Conservation (phyloP, 1,140 invertebrate genomes). For the Halyomorpha halys region DNA sequence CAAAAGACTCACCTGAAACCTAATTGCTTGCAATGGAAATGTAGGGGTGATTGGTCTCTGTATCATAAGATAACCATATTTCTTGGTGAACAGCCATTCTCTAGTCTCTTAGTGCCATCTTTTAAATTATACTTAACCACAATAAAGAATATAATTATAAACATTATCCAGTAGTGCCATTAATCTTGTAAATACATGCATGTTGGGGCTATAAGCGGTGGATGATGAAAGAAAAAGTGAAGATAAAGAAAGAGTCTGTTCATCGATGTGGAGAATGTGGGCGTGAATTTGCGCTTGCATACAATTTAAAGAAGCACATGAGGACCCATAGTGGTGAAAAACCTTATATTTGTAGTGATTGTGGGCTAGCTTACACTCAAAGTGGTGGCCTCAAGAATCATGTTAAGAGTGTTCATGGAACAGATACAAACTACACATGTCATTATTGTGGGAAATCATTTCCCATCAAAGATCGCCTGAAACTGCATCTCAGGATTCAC, state of each 20-base stretch:
- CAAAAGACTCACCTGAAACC: constrained; percentile 1
- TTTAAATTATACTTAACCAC: neutral
- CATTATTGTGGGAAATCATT: constrained; percentile 50
- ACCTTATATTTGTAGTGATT: constrained; percentile 32
- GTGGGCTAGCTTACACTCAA: constrained; percentile 34
- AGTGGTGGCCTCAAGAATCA: constrained; percentile 32
- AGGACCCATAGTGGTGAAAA: constrained; percentile 35
- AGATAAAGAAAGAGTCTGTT: constrained; percentile 11
- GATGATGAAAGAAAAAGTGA: constrained; percentile 18
- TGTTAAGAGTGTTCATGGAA: constrained; percentile 26
- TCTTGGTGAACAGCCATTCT: constrained; percentile 10
- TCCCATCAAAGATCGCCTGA: constrained; percentile 59
- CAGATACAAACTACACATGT: constrained; percentile 29
- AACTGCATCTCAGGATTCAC: constrained; percentile 49
- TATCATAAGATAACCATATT: constrained; percentile 6
- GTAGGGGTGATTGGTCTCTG: constrained; percentile 14
- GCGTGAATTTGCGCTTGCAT: constrained; percentile 25
- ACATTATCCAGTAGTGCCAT: constrained; percentile 8
- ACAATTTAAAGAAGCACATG: constrained; percentile 35
- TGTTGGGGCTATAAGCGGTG: constrained; percentile 5
- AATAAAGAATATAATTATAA: neutral
- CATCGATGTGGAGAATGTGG: constrained; percentile 26
- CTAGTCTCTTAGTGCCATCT: constrained; percentile 12
- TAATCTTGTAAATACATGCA: constrained; percentile 16
- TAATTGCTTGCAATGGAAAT: constrained; percentile 13